Conservation (phyloP, 2,888 invertebrate species). For the Thysanoteuthis rhombus region DNA sequence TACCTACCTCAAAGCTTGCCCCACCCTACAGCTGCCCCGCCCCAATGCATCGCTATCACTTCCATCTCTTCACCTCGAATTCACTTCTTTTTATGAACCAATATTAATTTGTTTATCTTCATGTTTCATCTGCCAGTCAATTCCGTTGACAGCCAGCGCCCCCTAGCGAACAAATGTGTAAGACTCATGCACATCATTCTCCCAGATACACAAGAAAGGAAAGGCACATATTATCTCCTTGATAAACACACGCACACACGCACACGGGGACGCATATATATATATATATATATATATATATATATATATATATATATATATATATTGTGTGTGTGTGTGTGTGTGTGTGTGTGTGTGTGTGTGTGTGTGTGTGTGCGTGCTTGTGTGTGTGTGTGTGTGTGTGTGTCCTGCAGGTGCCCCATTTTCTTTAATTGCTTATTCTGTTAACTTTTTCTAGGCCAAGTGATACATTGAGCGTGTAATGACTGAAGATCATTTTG, state of each 20-base stretch:
- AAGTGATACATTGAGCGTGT: too few relatives aligned
- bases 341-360: too few relatives aligned
- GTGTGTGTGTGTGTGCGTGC: too few relatives aligned
- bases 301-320: too few relatives aligned
- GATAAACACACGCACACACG: not conserved
- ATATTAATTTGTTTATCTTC: conserved; percentile 20
- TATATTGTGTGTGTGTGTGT: too few relatives aligned
- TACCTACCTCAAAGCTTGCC: not conserved
- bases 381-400: too few relatives aligned
- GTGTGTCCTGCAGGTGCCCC: too few relatives aligned
- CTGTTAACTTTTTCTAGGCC: too few relatives aligned
- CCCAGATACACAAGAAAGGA: not conserved
- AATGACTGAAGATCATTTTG: too few relatives aligned
- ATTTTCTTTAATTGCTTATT: too few relatives aligned
- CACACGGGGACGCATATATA: not conserved
- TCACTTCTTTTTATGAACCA: not conserved
- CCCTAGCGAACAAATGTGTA: not conserved
- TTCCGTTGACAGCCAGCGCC: not conserved
- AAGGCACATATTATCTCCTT: not conserved
- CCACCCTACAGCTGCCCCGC: not conserved
- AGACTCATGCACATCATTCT: not conserved
- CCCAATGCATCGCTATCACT: not conserved
- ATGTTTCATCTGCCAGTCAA: not conserved
- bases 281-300: too few relatives aligned
- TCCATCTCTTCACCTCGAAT: not conserved